Percentiles rank a stretch among this genome's conserved stretches.
phyloP scores from a whole-genome alignment of 1,140 invertebrate species.

The Ridgeia piscesae region DNA sequence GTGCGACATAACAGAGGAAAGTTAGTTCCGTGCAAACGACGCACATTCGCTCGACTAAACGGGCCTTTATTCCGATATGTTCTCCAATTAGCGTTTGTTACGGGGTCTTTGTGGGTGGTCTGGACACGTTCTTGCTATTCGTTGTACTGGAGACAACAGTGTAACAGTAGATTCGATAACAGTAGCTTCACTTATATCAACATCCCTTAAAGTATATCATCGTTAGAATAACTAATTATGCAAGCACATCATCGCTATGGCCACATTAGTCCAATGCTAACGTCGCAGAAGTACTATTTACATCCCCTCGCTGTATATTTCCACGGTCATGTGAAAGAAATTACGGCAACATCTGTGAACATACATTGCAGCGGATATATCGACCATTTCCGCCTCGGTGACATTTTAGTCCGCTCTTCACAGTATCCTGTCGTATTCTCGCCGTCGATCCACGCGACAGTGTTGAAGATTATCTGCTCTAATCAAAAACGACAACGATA shows the following conservation, averaged over 20 bases:
- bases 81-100: too few relatives aligned
- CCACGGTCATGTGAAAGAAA: background rate
- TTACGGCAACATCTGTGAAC: background rate
- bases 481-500: background rate
- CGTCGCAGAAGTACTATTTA: background rate
- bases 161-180: too few relatives aligned
- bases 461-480: background rate
- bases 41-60: too few relatives aligned
- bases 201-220: background rate
- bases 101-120: too few relatives aligned
- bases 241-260: background rate
- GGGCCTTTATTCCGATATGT: too few relatives aligned
- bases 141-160: too few relatives aligned
- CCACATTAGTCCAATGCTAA: background rate
- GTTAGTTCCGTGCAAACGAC: too few relatives aligned
- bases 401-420: background rate
- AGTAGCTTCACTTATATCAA: background rate
- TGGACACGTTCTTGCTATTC: too few relatives aligned
- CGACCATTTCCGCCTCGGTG: background rate
- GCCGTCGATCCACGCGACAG: background rate
- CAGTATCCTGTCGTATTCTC: background rate
- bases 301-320: background rate
- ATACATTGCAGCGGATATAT: background rate
- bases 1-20: too few relatives aligned
- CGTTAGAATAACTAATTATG: background rate